phyloP scores from a whole-genome alignment of 2,888 invertebrate species.

The Muscina levida region DNA sequence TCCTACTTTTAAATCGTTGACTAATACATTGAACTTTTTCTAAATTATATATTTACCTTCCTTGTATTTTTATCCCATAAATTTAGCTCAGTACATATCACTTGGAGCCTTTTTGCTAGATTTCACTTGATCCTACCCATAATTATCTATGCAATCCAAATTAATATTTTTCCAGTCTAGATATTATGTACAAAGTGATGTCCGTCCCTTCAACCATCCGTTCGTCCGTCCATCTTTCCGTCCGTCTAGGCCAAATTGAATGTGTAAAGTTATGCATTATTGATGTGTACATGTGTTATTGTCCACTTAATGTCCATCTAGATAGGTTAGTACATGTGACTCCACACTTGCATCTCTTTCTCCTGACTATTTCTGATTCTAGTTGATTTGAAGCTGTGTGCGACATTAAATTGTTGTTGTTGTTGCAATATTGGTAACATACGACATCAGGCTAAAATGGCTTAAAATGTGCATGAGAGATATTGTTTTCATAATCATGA shows the following conservation, averaged over 20 bases:
- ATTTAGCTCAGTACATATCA: too few species aligned
- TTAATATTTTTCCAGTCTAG: slow-evolving; percentile 26
- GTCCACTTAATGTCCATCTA: slow-evolving; percentile 61
- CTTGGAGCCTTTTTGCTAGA: too few species aligned
- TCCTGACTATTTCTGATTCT: background rate
- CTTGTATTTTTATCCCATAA: too few species aligned
- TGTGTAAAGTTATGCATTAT: slow-evolving; percentile 56
- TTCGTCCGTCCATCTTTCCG: background rate
- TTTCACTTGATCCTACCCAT: slow-evolving; percentile 24
- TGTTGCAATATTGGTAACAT: slow-evolving; percentile 26
- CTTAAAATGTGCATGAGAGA: too few species aligned
- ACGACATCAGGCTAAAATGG: slow-evolving; percentile 30
- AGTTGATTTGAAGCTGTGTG: slow-evolving; percentile 32
- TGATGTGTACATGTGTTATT: slow-evolving; percentile 65
- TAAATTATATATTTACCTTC: slow-evolving; percentile 11
- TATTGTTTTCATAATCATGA: too few species aligned
- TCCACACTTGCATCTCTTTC: slow-evolving; percentile 6
- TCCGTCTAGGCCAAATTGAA: slow-evolving; percentile 11
- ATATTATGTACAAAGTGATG: slow-evolving; percentile 33
- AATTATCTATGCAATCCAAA: slow-evolving; percentile 15
- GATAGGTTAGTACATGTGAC: background rate
- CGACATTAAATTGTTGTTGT: too few species aligned
- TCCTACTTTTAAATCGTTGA: too few species aligned
- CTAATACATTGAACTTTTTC: too few species aligned
- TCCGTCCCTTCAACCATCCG: background rate